Evolutionary conservation across 2,113 vertebrate genomes (phyloP), one percentile per base, ranked within the genome.

Genomic region (Gobius niger): DNA sequence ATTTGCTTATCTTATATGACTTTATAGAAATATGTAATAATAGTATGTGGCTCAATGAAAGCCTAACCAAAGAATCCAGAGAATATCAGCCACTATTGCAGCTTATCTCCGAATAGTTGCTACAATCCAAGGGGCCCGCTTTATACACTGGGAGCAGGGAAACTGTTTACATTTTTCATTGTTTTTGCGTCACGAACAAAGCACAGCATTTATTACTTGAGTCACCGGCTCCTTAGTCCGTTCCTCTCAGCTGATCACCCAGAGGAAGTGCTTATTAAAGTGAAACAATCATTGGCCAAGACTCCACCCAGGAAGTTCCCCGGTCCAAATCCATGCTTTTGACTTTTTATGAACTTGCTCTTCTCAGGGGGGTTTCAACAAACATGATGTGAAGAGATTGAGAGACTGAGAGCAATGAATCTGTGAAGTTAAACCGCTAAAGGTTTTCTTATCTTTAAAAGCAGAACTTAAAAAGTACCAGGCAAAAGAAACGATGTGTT

Each of bases 111-210:
- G 51, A 34, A n/a, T 8, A 47, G 6, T 68, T 56, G 47, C 77
- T 80, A 79, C 75, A 19, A 16, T 11, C 70, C 60, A 49, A 10
- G 42, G 67, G 66, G 67, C 81, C 66, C 73, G 81, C 82, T 76
- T 77, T 72, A 83, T 82, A 88, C 84, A 88, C 62, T 77, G 78
- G 81, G 80, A 84, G 82, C 64, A 75, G 89, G 82, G 61, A 49
- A 68, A 71, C 73, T 90, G 85, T 91, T 92, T 88, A 90, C 84
- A 85, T 89, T 87, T 86, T 67, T 78, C 86, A 83, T 87, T 88
- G 85, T 89, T 81, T 82, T 70, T 84, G 75, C 47, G 59, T 85
- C 85, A 87, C 62, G 16, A 49, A 78, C 70, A 46, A 81, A 81
- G 64, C 75, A 67, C 73, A 80, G 75, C 76, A 73, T 75, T 77